Base-by-base conservation (phyloP, 2,113 vertebrate species). In the Phoenicopterus ruber region DNA sequence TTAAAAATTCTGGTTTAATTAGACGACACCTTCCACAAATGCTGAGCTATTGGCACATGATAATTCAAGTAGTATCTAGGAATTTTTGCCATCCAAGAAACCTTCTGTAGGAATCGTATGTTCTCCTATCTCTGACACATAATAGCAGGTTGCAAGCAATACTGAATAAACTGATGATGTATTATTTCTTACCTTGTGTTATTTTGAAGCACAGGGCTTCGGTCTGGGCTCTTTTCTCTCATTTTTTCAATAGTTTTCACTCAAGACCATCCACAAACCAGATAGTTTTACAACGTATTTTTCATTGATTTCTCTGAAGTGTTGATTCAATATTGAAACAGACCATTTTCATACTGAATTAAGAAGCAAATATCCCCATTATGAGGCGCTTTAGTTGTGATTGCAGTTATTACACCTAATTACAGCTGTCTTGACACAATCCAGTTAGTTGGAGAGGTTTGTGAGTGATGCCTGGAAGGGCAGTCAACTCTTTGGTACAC, bases 1-100 rank as follows among this genome's bases (percentile, higher is more conserved):
- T 96, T 94, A 84, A 95, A 96, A 96, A 97, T 95, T 94, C 95
- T 71, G 55, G 47, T 94, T 96, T 97, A 96, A 97, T 97, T 97
- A 96, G 95, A 93, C 67, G 59, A 84, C 69, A 90, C 57, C 79
- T 93, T 91, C 82, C 72, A 95, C 82, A 93, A 95, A 95, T 63
- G 59, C 65, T 50, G 40, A 78, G 77, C 58, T 95, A 93, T 86
- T 94, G 90, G 94, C 82, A 95, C 58, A 70, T 19, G 38, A 42
- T 87, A 82, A 95, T 90, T 93, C 88, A 80, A 93, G 70, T 42
- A 86, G 54, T 80, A 94, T 95, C 93, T 83, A 96, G 92, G 92
- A 95, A 92, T 93, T 93, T 93, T 66, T 94, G 46, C 73, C 63
- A 76, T 94, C 87, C 93, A 95, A 86, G 88, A 96, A 93, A 81